phyloP scores from a whole-genome alignment of 2,888 invertebrate species.

The Metopia argyrocephala region DNA sequence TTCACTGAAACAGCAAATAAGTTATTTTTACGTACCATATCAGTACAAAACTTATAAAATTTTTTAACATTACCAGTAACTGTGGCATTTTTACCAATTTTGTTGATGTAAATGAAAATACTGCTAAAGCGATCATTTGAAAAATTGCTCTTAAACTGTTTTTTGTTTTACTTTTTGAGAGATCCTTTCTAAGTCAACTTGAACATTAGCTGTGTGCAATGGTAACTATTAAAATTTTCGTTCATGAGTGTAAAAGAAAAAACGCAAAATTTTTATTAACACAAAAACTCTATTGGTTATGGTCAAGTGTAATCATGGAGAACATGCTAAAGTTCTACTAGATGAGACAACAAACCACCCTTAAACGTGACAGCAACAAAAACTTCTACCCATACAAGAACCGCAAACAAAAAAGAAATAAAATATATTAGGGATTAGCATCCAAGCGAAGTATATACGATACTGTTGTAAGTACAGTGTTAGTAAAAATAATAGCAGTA shows the following conservation, averaged over 20 bases:
- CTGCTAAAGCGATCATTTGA: too few species aligned
- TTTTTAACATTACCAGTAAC: too few species aligned
- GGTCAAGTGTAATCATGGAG: conserved; percentile 25
- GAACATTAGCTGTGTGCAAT: background rate
- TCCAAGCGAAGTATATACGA: background rate
- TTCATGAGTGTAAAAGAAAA: background rate
- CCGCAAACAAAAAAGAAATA: background rate
- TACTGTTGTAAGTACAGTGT: too few species aligned
- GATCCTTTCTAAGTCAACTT: background rate
- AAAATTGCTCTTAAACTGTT: too few species aligned
- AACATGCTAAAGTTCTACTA: conserved; percentile 10
- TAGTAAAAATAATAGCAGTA: too few species aligned
- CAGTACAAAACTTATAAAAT: too few species aligned
- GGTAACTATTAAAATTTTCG: background rate
- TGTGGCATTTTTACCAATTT: too few species aligned
- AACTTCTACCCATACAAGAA: background rate
- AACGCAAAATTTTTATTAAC: background rate
- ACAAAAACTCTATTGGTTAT: background rate
- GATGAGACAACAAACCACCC: background rate
- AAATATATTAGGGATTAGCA: background rate
- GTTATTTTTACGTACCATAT: too few species aligned
- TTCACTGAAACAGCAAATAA: too few species aligned
- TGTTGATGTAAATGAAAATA: too few species aligned
- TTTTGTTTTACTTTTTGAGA: background rate
- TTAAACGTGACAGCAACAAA: background rate